Conservation (phyloP, 2,888 invertebrate species). For the Caenorhabditis wallacei region DNA sequence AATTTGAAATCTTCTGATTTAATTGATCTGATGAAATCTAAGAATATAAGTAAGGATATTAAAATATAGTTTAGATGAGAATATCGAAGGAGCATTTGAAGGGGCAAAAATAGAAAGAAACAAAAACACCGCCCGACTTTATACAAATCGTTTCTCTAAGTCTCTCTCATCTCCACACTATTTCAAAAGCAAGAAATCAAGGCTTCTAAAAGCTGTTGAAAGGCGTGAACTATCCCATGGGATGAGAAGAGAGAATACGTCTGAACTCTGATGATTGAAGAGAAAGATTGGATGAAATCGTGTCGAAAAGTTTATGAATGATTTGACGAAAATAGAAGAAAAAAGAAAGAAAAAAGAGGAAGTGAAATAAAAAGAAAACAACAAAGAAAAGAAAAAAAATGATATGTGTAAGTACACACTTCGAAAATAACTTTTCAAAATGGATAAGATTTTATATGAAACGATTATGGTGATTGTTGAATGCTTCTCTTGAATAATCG, state of each 20-base stretch:
- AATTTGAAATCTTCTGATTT: slow-evolving; percentile 5
- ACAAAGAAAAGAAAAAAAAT: slow-evolving; percentile 5
- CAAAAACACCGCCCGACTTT: slow-evolving; percentile 35
- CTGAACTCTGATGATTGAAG: slow-evolving; percentile 57
- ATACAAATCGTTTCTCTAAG: slow-evolving; percentile 50
- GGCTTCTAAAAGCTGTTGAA: slow-evolving; percentile 39
- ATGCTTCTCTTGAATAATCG: slow-evolving; percentile 38
- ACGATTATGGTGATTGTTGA: slow-evolving; percentile 10
- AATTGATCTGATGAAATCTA: neutral
- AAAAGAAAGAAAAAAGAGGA: neutral
- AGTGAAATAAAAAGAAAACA: neutral
- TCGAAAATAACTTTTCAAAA: neutral
- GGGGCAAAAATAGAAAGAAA: slow-evolving; percentile 23
- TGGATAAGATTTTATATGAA: neutral
- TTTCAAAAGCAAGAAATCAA: slow-evolving; percentile 50
- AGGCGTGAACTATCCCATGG: slow-evolving; percentile 39
- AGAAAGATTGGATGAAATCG: slow-evolving; percentile 33
- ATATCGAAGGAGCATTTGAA: slow-evolving; percentile 26
- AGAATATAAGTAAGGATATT: neutral
- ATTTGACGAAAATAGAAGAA: slow-evolving; percentile 6
- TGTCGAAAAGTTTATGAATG: slow-evolving; percentile 59
- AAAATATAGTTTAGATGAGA: slow-evolving; percentile 14
- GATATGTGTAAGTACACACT: neutral
- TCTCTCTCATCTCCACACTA: slow-evolving; percentile 24
- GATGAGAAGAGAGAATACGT: slow-evolving; percentile 3